phyloP scores from a whole-genome alignment of 2,888 invertebrate genomes.

The Microplitis deprimator region DNA sequence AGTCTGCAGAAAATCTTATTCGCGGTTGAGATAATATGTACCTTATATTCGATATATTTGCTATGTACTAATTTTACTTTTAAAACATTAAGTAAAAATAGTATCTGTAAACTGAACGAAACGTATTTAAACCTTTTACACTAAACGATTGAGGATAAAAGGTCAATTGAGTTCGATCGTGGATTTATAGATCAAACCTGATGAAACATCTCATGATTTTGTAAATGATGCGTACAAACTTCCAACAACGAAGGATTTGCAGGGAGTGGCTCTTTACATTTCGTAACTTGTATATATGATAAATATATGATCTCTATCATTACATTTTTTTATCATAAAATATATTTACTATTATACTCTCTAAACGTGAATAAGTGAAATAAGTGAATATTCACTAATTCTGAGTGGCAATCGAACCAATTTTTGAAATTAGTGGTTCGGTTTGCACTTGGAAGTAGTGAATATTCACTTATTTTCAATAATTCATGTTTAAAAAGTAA shows the following conservation, averaged over 20 bases:
- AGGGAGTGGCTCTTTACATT: background rate
- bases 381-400: too few species aligned
- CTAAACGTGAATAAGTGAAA: too few species aligned
- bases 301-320: too few species aligned
- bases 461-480: too few species aligned
- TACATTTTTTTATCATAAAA: too few species aligned
- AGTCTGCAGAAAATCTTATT: background rate
- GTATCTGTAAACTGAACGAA: background rate
- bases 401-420: too few species aligned
- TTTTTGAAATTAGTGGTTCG: too few species aligned
- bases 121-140: background rate
- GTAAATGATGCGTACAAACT: background rate
- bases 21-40: background rate
- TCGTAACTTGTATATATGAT: too few species aligned
- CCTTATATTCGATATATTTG: too few species aligned
- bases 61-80: background rate
- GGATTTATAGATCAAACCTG: background rate
- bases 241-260: background rate
- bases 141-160: background rate
- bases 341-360: background rate
- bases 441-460: too few species aligned
- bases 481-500: too few species aligned
- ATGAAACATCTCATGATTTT: background rate
- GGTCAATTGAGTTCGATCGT: background rate
- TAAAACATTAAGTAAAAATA: background rate